A percentile compares a stretch with the other conserved stretches of the same genome.
Conservation (phyloP, 2,888 invertebrate species). For the Diadegma fenestrale region DNA sequence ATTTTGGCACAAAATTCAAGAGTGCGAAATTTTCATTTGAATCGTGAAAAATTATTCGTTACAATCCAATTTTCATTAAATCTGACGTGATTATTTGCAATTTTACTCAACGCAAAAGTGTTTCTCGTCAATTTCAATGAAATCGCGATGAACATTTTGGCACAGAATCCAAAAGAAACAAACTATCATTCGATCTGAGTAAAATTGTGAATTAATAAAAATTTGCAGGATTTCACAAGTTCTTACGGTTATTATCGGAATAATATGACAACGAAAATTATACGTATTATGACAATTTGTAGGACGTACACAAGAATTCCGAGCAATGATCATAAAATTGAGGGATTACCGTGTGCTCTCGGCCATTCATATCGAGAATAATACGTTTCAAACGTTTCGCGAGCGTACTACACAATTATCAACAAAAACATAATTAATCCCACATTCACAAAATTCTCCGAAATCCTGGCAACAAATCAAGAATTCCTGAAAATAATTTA, state of each 20-base stretch:
- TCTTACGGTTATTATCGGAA: background rate
- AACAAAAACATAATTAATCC: conserved; percentile 13
- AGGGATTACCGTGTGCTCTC: conserved; percentile 44
- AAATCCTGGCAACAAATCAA: background rate
- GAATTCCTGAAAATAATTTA: background rate
- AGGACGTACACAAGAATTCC: background rate
- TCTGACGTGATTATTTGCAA: background rate
- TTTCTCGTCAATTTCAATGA: no score
- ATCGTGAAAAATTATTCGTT: background rate
- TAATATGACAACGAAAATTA: background rate
- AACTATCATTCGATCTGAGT: no score
- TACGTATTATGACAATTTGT: conserved; percentile 1
- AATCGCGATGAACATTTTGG: no score
- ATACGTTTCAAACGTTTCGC: conserved; percentile 6
- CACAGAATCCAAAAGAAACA: no score
- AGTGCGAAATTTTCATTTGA: background rate
- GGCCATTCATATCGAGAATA: conserved; percentile 45
- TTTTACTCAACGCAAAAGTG: no score
- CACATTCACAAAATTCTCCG: background rate
- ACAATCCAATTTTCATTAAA: background rate
- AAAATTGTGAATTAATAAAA: no score
- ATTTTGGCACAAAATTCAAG: background rate
- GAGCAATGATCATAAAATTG: conserved; percentile 51
- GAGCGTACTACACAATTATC: background rate
- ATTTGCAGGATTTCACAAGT: background rate